phyloP scores from a whole-genome alignment of 2,113 vertebrate species.

The Vidua macroura region DNA sequence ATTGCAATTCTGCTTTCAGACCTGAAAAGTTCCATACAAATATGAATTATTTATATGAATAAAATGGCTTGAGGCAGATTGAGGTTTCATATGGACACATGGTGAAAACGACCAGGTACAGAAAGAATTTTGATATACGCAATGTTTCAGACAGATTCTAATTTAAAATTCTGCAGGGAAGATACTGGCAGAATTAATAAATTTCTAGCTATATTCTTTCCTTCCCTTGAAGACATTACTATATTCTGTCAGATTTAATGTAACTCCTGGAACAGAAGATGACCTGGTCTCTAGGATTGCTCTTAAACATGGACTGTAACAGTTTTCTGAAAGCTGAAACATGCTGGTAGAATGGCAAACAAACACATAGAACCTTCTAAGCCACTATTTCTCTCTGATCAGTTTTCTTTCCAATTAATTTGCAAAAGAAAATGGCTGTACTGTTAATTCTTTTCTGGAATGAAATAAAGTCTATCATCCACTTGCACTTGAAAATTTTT shows the following conservation, averaged over 20 bases:
- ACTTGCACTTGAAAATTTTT: background rate
- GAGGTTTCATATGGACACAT: background rate
- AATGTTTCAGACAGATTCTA: background rate
- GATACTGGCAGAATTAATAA: background rate
- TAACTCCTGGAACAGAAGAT: background rate
- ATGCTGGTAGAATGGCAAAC: background rate
- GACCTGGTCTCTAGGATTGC: background rate
- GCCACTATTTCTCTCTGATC: background rate
- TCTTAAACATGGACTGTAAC: background rate
- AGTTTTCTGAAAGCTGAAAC: background rate
- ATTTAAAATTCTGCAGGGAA: constrained; percentile 25
- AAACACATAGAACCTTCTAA: background rate
- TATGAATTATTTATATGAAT: background rate
- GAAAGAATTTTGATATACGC: background rate
- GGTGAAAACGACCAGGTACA: background rate
- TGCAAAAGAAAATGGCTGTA: background rate
- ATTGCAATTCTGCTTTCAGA: constrained; percentile 48
- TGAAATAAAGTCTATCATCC: background rate
- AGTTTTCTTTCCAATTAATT: background rate
- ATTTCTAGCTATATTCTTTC: background rate
- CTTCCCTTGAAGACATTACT: background rate
- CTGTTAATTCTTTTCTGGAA: background rate
- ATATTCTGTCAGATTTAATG: background rate
- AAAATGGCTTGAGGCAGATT: background rate
- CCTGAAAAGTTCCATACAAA: constrained; percentile 14